Evolutionary conservation across 2,113 vertebrate species (phyloP), one percentile per base, ranked within the genome.

Genomic region (Brachirus orientalis): DNA sequence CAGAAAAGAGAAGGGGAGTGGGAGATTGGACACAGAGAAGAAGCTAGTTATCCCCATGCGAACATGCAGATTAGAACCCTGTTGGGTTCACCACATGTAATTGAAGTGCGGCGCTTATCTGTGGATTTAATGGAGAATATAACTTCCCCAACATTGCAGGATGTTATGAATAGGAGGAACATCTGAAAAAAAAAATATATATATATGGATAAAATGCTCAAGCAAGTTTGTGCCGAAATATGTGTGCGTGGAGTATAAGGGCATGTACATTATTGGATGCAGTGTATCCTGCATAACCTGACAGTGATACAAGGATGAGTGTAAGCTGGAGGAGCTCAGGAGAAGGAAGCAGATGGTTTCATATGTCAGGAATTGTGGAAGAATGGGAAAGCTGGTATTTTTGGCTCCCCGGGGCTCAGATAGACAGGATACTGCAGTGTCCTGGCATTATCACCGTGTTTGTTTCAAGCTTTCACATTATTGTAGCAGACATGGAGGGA

Each of bases 51-150:
- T 86, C 86, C 76, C 69, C 47, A 59, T 67, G 69, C 79, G 63
- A 81, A 78, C 82, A 87, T 81, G 82, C 72, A 88, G 84, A 88
- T 88, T 84, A 83, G 66, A 80, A 73, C 56, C 79, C 65, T 80
- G 84, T 84, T 83, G 67, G 51, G 69, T 82, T 84, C 78, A 80
- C 53, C 75, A 75, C 71, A 70, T 80, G 79, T 81, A 80, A 91
- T 86, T 88, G 82, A 88, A 88, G 71, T 70, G 37, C 65, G 46
- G 67, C 61, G 65, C 83, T 89, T 89, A 87, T 87, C 82, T 48
- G 65, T n/a, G 48, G 63, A 76, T 68, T 83, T 56, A 73, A 44
- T 38, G 47, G 48, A 69, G 71, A 83, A 61, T 85, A 55, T 55
- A 78, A 76, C 64, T 71, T 86, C 43, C 48, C 75, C 68, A 72